phyloP scores from a whole-genome alignment of 2,113 vertebrate genomes.

The Taxidea taxus region DNA sequence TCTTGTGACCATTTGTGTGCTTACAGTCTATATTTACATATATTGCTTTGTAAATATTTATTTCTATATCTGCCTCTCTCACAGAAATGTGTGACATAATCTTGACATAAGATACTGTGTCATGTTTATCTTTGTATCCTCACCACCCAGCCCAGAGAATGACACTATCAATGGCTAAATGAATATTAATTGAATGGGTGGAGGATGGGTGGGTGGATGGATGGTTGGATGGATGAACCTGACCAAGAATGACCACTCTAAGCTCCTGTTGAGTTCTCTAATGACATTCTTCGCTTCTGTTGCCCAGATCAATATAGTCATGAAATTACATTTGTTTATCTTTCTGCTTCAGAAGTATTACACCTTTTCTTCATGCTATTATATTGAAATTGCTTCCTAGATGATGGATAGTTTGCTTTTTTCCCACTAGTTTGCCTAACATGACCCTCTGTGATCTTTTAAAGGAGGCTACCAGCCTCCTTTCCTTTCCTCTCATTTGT shows the following conservation, averaged over 20 bases:
- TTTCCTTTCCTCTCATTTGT: not conserved
- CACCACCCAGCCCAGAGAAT: not conserved
- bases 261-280: not conserved
- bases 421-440: not conserved
- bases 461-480: not conserved
- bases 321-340: not conserved
- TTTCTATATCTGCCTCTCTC: not conserved
- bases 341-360: not conserved
- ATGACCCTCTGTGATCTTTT: not conserved
- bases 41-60: not conserved
- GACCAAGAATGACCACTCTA: not conserved
- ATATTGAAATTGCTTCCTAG: not conserved
- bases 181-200: not conserved
- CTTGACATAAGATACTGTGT: not conserved
- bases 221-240: not conserved
- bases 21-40: not conserved
- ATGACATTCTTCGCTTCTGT: not conserved
- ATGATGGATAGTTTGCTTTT: not conserved
- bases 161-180: not conserved
- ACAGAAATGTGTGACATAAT: not conserved
- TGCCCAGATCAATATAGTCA: not conserved
- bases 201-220: not conserved
- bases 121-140: not conserved
- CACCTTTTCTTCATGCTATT: not conserved
- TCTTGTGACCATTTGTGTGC: not conserved